phyloP scores from a whole-genome alignment of 2,797 vertebrate genomes.

The Sebastiscus tertius region DNA sequence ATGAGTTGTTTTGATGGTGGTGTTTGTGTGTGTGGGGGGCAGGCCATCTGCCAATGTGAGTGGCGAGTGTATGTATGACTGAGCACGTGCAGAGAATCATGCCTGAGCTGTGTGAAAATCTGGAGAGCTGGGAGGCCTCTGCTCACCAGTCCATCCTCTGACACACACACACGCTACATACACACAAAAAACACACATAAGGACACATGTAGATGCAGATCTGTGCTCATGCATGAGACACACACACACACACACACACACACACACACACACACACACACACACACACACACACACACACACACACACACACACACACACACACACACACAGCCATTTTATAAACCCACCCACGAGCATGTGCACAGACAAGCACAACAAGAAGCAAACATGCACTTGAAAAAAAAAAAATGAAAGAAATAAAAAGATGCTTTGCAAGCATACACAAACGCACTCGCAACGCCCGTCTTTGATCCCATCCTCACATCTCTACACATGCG shows the following conservation, averaged over 20 bases:
- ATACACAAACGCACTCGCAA: conserved; percentile 21
- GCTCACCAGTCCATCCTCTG: conserved; percentile 27
- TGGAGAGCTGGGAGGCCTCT: conserved; percentile 42
- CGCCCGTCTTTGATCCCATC: conserved; percentile 50
- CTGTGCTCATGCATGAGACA: not conserved
- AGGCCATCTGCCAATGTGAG: conserved; percentile 50
- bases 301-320: not conserved
- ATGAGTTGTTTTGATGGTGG: conserved; percentile 16
- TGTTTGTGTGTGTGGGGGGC: conserved; percentile 10
- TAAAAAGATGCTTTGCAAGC: conserved; percentile 28
- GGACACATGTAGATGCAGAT: not conserved
- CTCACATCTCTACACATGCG: conserved; percentile 56
- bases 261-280: not conserved
- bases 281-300: not conserved
- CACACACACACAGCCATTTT: not conserved
- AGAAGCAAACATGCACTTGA: not conserved
- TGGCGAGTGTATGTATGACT: conserved; percentile 26
- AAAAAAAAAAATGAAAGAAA: conserved; percentile 1
- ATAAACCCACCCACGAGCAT: not conserved
- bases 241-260: no score
- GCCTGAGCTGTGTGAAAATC: conserved; percentile 54
- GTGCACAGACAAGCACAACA: not conserved
- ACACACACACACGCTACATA: not conserved
- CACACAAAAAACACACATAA: not conserved
- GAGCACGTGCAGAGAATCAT: conserved; percentile 63